Conservation (phyloP, 2,888 invertebrate species). For the Leptopilina syphax region DNA sequence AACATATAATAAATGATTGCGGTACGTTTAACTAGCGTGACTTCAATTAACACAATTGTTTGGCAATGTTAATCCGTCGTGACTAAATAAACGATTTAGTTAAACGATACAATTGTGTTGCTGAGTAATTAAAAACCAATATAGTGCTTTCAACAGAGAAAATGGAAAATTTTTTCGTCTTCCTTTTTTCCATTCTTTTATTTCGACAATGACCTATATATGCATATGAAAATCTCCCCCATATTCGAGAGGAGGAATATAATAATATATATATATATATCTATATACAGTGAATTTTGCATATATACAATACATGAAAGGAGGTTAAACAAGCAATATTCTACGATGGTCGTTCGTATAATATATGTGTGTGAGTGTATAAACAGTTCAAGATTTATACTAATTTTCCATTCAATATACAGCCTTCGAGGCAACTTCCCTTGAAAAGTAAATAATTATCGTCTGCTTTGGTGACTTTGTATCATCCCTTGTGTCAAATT, state of each 20-base stretch:
- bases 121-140: conserved; percentile 14
- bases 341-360: not conserved
- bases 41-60: conserved; percentile 20
- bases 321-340: conserved; percentile 15
- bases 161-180: not conserved
- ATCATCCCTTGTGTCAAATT: conserved; percentile 3
- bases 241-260: not conserved
- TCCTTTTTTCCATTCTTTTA: not conserved
- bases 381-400: not conserved
- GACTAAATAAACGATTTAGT: conserved; percentile 17
- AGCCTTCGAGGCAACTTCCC: conserved; percentile 1
- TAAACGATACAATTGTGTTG: conserved; percentile 10
- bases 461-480: conserved; percentile 18
- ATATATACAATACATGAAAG: not conserved
- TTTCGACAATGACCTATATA: not conserved
- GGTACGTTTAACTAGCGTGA: conserved; percentile 1
- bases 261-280: no score
- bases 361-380: no score
- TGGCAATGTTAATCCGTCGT: conserved; percentile 17
- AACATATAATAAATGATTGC: conserved; percentile 14
- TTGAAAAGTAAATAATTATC: conserved; percentile 30
- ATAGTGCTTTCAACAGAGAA: not conserved
- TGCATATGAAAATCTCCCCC: not conserved
- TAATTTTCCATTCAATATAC: not conserved
- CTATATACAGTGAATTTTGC: not conserved